A percentile compares a stretch with the other conserved stretches of the same genome.
Evolutionary conservation across 2,113 vertebrate genomes (phyloP).

Genomic region (Solenodon paradoxus): DNA sequence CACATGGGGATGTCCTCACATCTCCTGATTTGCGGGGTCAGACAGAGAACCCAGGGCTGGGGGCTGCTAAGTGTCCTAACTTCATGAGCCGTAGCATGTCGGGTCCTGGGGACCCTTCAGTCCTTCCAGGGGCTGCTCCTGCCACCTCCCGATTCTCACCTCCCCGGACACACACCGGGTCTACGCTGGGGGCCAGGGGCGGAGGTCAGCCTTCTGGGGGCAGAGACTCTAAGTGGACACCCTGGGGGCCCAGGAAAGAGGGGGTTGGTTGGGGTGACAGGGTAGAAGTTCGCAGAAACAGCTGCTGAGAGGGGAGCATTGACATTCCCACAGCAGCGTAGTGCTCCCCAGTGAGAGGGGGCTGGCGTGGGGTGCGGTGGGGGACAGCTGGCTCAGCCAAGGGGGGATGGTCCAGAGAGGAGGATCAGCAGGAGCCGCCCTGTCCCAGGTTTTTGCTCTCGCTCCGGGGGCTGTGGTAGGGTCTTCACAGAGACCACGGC

Average conservation of each 20-base stretch:
- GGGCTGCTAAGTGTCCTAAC: not conserved
- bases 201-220: too few relatives aligned
- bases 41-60: not conserved
- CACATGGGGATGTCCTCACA: too few relatives aligned
- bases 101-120: not conserved
- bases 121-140: too few relatives aligned
- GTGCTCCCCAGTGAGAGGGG: not conserved
- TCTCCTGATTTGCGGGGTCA: not conserved
- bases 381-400: not conserved
- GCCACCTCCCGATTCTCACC: fast-evolving
- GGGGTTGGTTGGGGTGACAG: not conserved
- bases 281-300: not conserved
- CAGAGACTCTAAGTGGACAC: too few relatives aligned
- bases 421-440: not conserved
- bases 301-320: not conserved
- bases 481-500: too few relatives aligned
- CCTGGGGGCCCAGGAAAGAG: not conserved
- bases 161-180: not conserved
- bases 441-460: too few relatives aligned
- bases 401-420: too few relatives aligned
- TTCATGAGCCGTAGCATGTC: not conserved
- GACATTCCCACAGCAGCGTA: not conserved
- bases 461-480: too few relatives aligned
- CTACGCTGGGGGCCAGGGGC: fast-evolving
- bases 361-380: not conserved